A percentile compares a stretch with the other conserved stretches of the same genome.
Evolutionary conservation across 2,888 invertebrate species (phyloP).

Genomic region (Macaria notata): DNA sequence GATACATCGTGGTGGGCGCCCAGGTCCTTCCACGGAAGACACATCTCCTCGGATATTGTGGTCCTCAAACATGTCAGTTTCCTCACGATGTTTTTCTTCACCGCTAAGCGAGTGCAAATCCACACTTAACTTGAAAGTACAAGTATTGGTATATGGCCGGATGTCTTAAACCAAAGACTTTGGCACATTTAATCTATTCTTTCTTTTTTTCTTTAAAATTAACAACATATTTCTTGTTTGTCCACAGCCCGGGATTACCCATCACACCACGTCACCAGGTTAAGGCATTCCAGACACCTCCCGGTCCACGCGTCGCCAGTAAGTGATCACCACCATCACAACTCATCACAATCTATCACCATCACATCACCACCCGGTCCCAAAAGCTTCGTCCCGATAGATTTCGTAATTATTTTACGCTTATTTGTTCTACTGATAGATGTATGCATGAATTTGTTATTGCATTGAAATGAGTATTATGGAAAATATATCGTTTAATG

Average conservation of each 20-base stretch:
- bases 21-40: too few species aligned
- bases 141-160: too few species aligned
- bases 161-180: too few species aligned
- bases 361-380: conserved; percentile 48
- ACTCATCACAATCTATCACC: conserved; percentile 34
- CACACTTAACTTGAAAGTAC: too few species aligned
- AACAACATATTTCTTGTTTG: conserved; percentile 20
- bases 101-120: too few species aligned
- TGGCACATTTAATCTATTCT: too few species aligned
- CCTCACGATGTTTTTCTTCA: too few species aligned
- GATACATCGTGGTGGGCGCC: too few species aligned
- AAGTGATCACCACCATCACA: conserved; percentile 50
- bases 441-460: conserved; percentile 34
- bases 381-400: conserved; percentile 68
- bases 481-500: conserved; percentile 18
- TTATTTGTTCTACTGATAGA: conserved; percentile 51
- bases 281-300: conserved; percentile 70
- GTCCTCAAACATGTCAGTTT: too few species aligned
- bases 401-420: conserved; percentile 61
- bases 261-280: conserved; percentile 71
- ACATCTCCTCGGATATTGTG: too few species aligned
- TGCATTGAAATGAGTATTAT: conserved; percentile 25
- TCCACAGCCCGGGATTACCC: conserved; percentile 66
- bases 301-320: conserved; percentile 65
- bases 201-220: too few species aligned